Conservation (phyloP, 2,888 invertebrate genomes). For the Mycalesis mineus region DNA sequence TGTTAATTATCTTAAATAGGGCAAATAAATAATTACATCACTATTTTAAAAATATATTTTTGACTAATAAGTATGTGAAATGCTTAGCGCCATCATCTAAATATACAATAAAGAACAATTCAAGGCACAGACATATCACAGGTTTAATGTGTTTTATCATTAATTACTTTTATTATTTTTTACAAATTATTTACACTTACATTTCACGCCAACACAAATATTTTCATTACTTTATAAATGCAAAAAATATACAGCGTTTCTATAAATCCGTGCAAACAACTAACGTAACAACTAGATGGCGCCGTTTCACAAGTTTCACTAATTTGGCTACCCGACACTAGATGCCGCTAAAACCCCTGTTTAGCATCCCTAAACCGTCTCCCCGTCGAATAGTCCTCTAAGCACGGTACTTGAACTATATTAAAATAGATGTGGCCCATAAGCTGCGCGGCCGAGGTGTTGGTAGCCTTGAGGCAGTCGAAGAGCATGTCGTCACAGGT, state of each 20-base stretch:
- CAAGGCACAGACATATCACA: conserved; percentile 77
- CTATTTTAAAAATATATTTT: conserved; percentile 26
- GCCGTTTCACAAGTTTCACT: conserved; percentile 38
- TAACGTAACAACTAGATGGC: conserved; percentile 54
- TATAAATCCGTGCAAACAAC: conserved; percentile 48
- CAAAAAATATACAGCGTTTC: conserved; percentile 34
- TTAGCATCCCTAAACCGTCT: conserved; percentile 71
- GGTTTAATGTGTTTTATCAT: conserved; percentile 55
- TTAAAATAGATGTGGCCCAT: conserved; percentile 94
- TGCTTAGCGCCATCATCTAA: conserved; percentile 59
- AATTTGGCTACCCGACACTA: conserved; percentile 44
- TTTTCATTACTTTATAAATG: conserved; percentile 30
- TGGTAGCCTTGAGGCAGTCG: conserved; percentile 86
- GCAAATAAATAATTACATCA: conserved; percentile 29
- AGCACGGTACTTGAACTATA: conserved; percentile 85
- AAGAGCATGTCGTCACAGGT: conserved; percentile 90
- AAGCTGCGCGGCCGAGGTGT: conserved; percentile 84
- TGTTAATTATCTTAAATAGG: conserved; percentile 22
- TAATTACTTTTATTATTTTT: conserved; percentile 31
- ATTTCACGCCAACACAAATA: conserved; percentile 30
- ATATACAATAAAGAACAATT: conserved; percentile 48
- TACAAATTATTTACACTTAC: conserved; percentile 36
- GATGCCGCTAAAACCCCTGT: conserved; percentile 68
- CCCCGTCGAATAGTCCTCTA: conserved; percentile 76
- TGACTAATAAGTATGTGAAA: conserved; percentile 18